Percentiles rank a stretch among this genome's conserved stretches.
Evolutionary conservation across 2,113 vertebrate genomes (phyloP).

Genomic region (Microcebus griseorufus): DNA sequence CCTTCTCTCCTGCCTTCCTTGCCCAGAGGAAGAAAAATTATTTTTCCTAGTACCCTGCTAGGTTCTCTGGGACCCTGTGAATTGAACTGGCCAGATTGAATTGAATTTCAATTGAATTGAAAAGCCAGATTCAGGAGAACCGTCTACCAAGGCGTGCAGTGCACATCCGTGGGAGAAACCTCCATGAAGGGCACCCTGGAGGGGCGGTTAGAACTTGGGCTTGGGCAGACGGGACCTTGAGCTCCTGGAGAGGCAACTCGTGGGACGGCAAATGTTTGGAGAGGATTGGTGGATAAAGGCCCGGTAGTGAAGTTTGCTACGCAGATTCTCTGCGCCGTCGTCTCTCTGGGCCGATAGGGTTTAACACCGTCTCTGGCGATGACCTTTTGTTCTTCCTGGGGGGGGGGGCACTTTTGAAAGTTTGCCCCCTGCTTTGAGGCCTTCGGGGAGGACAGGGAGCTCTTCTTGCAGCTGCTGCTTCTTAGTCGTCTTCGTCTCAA

Average conservation of each 20-base stretch:
- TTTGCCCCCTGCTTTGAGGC: too few species aligned
- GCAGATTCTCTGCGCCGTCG: background rate
- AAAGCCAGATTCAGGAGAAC: background rate
- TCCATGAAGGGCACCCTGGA: background rate
- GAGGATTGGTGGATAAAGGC: background rate
- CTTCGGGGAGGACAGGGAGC: accelerated
- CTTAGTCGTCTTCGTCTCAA: background rate
- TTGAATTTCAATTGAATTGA: too few species aligned
- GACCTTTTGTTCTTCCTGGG: background rate
- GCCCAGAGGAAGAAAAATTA: background rate
- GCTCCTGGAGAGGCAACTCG: background rate
- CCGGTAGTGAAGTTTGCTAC: background rate
- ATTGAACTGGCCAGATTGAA: background rate
- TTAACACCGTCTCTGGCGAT: background rate
- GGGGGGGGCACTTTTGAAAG: too few species aligned
- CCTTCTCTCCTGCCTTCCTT: background rate
- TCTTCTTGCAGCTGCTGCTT: too few species aligned
- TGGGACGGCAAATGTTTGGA: background rate
- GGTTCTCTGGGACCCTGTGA: background rate
- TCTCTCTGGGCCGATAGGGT: background rate
- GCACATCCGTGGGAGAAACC: background rate
- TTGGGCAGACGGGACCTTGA: background rate
- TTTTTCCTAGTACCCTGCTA: background rate
- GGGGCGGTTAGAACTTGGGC: background rate
- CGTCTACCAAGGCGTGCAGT: background rate